Conservation (phyloP, 30 jellyfish, hydroid and myxozoan genomes). For the Cassiopea xamachana region DNA sequence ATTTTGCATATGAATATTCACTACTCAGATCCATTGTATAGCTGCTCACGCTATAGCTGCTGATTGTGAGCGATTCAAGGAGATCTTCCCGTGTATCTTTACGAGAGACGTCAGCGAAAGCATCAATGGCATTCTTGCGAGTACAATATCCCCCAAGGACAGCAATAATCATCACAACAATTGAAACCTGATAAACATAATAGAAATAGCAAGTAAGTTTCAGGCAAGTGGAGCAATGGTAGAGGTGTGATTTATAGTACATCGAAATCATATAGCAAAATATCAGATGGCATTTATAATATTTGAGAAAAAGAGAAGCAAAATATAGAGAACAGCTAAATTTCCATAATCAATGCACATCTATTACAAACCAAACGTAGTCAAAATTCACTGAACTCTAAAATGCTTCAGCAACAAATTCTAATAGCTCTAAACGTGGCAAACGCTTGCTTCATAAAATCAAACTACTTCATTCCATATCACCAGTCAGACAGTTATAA, state of each 20-base stretch:
- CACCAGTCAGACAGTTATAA: too few species aligned
- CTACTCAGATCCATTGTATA: neutral
- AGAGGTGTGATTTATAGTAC: neutral
- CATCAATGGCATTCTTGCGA: slow-evolving; percentile 5
- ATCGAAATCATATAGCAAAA: neutral
- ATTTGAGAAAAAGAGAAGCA: neutral
- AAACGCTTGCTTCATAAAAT: too few species aligned
- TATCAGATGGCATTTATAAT: neutral
- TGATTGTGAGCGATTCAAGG: neutral
- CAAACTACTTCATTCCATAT: too few species aligned
- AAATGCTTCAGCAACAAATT: too few species aligned
- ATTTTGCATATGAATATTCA: too few species aligned
- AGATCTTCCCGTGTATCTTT: neutral
- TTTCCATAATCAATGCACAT: too few species aligned
- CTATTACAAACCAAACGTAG: too few species aligned
- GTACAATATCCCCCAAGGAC: neutral
- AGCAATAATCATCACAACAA: slow-evolving; percentile 21
- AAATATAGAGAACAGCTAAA: too few species aligned
- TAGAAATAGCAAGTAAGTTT: neutral
- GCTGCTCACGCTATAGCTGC: neutral
- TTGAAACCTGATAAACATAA: slow-evolving; percentile 9
- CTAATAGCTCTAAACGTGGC: too few species aligned
- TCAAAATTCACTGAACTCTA: too few species aligned
- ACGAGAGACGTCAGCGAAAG: neutral
- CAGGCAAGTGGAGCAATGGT: neutral